Conservation (phyloP, 2,888 invertebrate species). For the Schizaphis graminum region DNA sequence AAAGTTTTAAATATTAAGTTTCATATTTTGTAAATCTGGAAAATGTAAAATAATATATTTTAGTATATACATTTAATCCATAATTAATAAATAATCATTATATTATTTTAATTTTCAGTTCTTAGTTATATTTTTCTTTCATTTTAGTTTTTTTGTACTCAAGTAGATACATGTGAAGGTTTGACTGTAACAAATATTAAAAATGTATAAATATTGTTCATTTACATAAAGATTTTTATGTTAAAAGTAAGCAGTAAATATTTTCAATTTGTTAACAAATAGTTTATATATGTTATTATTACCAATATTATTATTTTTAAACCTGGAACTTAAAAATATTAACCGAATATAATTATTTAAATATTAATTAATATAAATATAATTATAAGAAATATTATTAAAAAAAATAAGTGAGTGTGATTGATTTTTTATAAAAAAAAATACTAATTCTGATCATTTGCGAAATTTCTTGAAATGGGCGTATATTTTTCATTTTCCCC, state of each 20-base stretch:
- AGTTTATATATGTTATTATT: too few species aligned
- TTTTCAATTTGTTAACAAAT: too few species aligned
- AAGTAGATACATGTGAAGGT: constrained; percentile 2
- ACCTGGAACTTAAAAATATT: too few species aligned
- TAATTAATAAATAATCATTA: not conserved
- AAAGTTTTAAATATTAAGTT: constrained; percentile 44
- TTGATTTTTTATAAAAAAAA: too few species aligned
- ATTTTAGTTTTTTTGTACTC: constrained; percentile 9
- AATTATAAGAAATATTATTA: too few species aligned
- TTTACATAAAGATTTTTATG: constrained; percentile 27
- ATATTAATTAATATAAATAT: too few species aligned
- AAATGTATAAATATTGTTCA: constrained; percentile 31
- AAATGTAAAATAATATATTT: constrained; percentile 45
- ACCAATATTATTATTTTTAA: too few species aligned
- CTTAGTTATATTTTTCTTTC: constrained; percentile 30
- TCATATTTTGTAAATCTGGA: constrained; percentile 28
- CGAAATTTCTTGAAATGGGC: too few species aligned
- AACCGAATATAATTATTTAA: too few species aligned
- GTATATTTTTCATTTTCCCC: too few species aligned
- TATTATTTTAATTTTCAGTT: constrained; percentile 16
- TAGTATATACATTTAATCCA: not conserved
- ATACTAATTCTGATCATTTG: too few species aligned
- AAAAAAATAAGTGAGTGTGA: too few species aligned
- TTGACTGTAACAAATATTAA: constrained; percentile 15
- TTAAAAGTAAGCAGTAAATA: not conserved